Evolutionary conservation across 2,888 invertebrate genomes (phyloP).

Genomic region (Boloria selene): DNA sequence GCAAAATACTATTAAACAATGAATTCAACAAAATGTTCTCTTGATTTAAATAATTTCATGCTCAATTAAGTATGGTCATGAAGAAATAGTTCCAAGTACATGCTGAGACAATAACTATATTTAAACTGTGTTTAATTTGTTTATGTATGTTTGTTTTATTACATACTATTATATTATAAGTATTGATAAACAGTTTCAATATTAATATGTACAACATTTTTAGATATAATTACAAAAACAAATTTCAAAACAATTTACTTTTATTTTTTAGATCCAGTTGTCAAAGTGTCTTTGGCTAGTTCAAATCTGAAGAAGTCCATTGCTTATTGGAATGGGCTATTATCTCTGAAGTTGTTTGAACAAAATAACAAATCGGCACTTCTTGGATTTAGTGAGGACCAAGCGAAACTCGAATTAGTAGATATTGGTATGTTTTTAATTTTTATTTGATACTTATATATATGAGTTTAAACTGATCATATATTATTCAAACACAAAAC

Average conservation of each 20-base stretch:
- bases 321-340: slow-evolving; percentile 91
- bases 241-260: slow-evolving; percentile 6
- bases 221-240: background rate
- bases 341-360: slow-evolving; percentile 87
- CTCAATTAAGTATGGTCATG: too few species aligned
- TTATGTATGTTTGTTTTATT: too few species aligned
- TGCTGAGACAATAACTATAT: too few species aligned
- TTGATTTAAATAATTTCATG: too few species aligned
- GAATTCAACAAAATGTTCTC: too few species aligned
- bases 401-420: slow-evolving; percentile 89
- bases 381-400: slow-evolving; percentile 87
- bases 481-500: too few species aligned
- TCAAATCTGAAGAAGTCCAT: slow-evolving; percentile 89
- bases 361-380: slow-evolving; percentile 83
- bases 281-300: slow-evolving; percentile 90
- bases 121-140: too few species aligned
- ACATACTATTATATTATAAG: too few species aligned
- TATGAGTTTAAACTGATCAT: background rate
- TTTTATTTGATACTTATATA: background rate
- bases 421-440: slow-evolving; percentile 83
- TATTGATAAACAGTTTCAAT: too few species aligned
- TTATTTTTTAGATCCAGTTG: slow-evolving; percentile 86
- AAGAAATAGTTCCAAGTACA: too few species aligned
- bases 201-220: too few species aligned
- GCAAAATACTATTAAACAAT: too few species aligned